These are phyloP conservation scores for Germaria angustata DNA, from an alignment of 2,888 invertebrate genomes.

Conservation along the genomic window DNA sequence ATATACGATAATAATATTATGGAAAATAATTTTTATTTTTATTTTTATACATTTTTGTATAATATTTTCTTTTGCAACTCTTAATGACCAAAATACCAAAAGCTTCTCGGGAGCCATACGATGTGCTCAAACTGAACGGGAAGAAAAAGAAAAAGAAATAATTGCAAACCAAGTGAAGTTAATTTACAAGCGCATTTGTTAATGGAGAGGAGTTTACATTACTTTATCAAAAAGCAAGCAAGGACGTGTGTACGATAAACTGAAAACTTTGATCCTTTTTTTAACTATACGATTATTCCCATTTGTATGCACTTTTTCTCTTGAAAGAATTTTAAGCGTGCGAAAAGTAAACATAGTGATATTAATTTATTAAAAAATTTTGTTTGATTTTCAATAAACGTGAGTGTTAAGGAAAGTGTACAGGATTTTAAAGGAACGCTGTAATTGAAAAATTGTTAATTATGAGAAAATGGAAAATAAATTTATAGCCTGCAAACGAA, in stretches of 20 bases:
- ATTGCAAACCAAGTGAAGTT: conserved; percentile 10
- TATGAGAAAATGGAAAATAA: too few relatives aligned
- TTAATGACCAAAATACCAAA: background rate
- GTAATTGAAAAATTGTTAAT: background rate
- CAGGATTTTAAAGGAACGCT: background rate
- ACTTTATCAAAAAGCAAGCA: background rate
- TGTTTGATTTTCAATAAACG: background rate
- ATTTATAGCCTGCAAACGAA: too few relatives aligned
- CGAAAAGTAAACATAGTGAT: background rate
- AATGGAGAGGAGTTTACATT: background rate
- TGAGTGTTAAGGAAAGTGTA: background rate
- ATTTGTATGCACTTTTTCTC: too few relatives aligned
- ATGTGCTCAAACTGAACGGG: background rate
- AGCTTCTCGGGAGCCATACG: background rate
- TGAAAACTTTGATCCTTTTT: too few relatives aligned
- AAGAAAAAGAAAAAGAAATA: background rate
- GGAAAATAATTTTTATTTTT: too few relatives aligned
- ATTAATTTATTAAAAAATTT: background rate
- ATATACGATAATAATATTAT: too few relatives aligned
- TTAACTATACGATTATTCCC: too few relatives aligned
- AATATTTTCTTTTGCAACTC: background rate
- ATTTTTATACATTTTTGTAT: too few relatives aligned
- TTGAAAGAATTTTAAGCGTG: background rate
- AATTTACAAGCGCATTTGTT: conserved; percentile 30
- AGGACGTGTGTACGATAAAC: background rate